Evolutionary conservation across 2,113 vertebrate species (phyloP), one percentile per base, ranked within the genome.

Genomic region (Opisthocomus hoazin): DNA sequence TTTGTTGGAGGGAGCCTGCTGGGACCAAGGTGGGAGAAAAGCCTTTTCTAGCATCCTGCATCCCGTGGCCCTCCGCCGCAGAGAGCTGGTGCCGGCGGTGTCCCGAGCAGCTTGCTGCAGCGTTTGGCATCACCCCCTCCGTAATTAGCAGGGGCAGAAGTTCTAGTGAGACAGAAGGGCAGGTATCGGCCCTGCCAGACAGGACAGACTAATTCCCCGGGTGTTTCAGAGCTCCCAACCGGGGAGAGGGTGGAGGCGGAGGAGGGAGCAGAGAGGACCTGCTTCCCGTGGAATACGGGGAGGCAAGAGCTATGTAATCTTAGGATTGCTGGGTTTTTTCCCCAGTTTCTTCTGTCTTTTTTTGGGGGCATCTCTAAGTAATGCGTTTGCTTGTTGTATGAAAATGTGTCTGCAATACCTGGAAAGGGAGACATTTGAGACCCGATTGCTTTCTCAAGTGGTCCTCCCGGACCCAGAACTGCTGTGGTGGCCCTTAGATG

Each of bases 21-120:
- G 26, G 53, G 64, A 84, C 34, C 58, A 22, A 19, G 64, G 60
- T 22, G 74, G 73, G 54, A 79, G 56, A 15, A 74, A 68, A 90
- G n/a, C 30, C 32, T 8, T 2, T 41, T 36, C 23, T 41, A 58
- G 23, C 70, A 48, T 76, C 84, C 66, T 6, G 6, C 32, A 15
- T 53, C 63, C 80, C 37, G 15, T 46, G 2, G 6, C 39, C n/a
- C 10, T 17, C 68, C 1, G 0, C 50, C 21, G 46, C 66, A 39
- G 58, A 48, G 48, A 15, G 20, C 10, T 8, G 1, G 29, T 29
- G 63, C 89, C 2, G 1, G 43, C 12, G 45, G 36, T 0, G 0
- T 39, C 64, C 6, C 3, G 64, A 14, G 61, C 84, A 24, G 58
- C 34, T 6, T 8, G 37, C 27, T 34, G 37, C 78, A 50, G 68